Evolutionary conservation across 2,888 invertebrate genomes (phyloP).

Genomic region (Penaeus monodon): DNA sequence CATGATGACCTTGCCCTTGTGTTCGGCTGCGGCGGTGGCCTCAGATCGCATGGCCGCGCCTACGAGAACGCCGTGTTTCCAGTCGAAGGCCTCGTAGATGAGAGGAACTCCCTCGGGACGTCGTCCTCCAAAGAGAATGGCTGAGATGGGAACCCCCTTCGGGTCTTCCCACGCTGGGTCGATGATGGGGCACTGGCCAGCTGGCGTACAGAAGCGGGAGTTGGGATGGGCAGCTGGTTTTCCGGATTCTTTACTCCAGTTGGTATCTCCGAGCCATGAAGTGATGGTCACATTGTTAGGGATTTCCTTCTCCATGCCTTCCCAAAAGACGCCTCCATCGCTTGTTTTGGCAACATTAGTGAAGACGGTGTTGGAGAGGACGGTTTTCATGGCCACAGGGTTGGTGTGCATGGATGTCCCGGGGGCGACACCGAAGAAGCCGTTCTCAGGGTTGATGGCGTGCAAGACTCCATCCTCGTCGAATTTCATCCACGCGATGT

Average conservation of each 20-base stretch:
- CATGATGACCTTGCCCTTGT: slow-evolving; percentile 91
- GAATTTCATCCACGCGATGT: slow-evolving; percentile 99
- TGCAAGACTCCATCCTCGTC: slow-evolving; percentile 86
- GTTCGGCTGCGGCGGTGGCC: slow-evolving; percentile 97
- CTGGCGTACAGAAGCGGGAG: slow-evolving; percentile 98
- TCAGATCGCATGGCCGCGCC: slow-evolving; percentile 78
- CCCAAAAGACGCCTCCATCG: slow-evolving; percentile 98
- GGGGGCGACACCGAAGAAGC: slow-evolving; percentile 98
- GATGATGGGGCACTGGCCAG: slow-evolving; percentile 94
- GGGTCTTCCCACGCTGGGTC: slow-evolving; percentile 78
- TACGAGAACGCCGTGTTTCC: slow-evolving; percentile 96
- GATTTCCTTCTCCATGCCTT: slow-evolving; percentile 88
- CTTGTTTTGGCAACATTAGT: slow-evolving; percentile 96
- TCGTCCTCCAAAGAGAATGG: slow-evolving; percentile 96
- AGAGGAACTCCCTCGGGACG: slow-evolving; percentile 94
- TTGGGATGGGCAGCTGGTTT: slow-evolving; percentile 96
- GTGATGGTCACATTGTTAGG: slow-evolving; percentile 66
- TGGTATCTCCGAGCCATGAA: slow-evolving; percentile 37
- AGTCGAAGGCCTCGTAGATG: slow-evolving; percentile 89
- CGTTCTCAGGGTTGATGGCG: slow-evolving; percentile 98
- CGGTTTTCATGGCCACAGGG: slow-evolving; percentile 95
- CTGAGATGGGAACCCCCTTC: slow-evolving; percentile 95
- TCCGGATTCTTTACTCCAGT: slow-evolving; percentile 69
- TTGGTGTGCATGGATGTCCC: slow-evolving; percentile 93
- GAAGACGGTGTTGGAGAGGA: slow-evolving; percentile 92